phyloP scores from a whole-genome alignment of 1,140 invertebrate species.

The Cotesia vestalis region DNA sequence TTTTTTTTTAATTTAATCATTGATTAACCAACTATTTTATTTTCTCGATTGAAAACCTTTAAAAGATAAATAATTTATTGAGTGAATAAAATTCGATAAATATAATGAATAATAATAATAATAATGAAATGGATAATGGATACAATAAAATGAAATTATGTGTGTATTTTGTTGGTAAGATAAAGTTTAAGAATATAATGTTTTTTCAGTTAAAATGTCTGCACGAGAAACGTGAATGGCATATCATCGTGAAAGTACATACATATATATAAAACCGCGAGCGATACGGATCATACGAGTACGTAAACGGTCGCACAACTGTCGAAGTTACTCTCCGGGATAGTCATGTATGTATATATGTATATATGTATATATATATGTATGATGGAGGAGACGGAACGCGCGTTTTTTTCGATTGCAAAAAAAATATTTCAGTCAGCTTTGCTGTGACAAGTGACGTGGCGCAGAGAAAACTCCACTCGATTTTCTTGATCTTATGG shows the following conservation, averaged over 20 bases:
- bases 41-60: too few species aligned
- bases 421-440: not conserved
- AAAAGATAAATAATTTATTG: too few species aligned
- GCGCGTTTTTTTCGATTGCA: not conserved
- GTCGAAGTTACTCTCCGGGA: not conserved
- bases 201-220: too few species aligned
- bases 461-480: constrained; percentile 26
- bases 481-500: constrained; percentile 23
- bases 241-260: not conserved
- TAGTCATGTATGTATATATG: not conserved
- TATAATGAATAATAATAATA: too few species aligned
- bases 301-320: constrained; percentile 7
- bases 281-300: constrained; percentile 19
- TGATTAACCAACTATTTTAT: too few species aligned
- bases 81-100: too few species aligned
- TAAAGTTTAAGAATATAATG: too few species aligned
- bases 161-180: too few species aligned
- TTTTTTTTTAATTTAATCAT: too few species aligned
- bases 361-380: not conserved
- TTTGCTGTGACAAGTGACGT: constrained; percentile 28
- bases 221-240: too few species aligned
- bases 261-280: constrained; percentile 12
- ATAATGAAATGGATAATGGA: too few species aligned
- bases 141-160: too few species aligned
- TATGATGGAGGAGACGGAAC: not conserved